Base-by-base conservation (phyloP, 2,888 invertebrate genomes). In the Esperia sulphurella region DNA sequence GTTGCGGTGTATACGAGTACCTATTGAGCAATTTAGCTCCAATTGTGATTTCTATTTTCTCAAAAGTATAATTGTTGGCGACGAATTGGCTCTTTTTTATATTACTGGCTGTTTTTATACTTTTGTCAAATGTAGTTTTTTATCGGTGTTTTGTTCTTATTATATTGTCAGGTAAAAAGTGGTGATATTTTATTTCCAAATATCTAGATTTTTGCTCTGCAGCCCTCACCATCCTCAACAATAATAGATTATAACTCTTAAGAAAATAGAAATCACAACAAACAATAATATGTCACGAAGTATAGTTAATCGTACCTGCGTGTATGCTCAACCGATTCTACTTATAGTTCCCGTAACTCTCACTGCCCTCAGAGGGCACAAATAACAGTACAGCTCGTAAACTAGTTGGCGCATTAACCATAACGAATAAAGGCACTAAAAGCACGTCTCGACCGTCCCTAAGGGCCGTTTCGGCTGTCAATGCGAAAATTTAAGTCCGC, bases 401-500 rank as follows among this genome's bases (percentile, higher is more conserved):
- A 87, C 84, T 80, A 86, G 79, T 77, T 79, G 79, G 75, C 78
- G 75, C 87, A 89, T 87, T 87, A 86, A 80, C 87, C 83, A 85
- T 87, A 85, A 85, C 86, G 88, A 86, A 88, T 88, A 88, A 88
- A 88, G 82, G 88, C 79, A 83, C 85, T 88, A 87, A 88, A 83
- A 87, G 87, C 83, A 81, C 75, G 82, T 77, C 79, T 75, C 73
- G 70, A 53, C 68, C 67, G 78, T 87, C 88, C 88, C 88, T 80
- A 51, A 74, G 79, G 88, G 88, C 86, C 79, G 80, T 89, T 89
- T 86, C 80, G 83, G 80, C 89, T 88, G 89, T 89, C 89, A 89
- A 88, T 89, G 88, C 75, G 86, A 82, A 87, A 86, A 89, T 89
- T 88, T 89, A 89, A 86, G 84, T 66, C 68, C 71, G 79, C 83